Conservation (phyloP, 1,140 invertebrate species). For the Palaemon carinicauda region DNA sequence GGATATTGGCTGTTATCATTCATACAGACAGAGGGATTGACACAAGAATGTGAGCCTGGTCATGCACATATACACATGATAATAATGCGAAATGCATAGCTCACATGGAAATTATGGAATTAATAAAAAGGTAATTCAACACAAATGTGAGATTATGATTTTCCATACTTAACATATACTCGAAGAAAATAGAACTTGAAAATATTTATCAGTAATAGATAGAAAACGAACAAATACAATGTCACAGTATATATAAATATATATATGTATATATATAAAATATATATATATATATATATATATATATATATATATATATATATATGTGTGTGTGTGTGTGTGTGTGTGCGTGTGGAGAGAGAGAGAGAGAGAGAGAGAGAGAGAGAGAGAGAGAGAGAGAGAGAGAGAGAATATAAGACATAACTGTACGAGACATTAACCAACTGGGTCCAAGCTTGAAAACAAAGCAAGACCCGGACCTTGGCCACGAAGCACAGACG, state of each 20-base stretch:
- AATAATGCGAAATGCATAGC: not conserved
- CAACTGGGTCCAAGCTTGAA: not conserved
- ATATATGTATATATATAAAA: not conserved
- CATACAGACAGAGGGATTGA: not conserved
- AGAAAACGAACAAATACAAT: no score
- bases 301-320: not conserved
- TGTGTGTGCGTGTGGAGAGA: no score
- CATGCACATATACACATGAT: not conserved
- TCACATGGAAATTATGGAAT: not conserved
- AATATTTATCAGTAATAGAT: no score
- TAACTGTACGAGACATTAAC: no score
- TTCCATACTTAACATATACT: no score
- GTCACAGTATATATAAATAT: not conserved
- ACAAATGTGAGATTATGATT: no score
- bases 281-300: not conserved
- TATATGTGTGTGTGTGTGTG: not conserved
- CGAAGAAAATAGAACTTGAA: no score
- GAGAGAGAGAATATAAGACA: no score
- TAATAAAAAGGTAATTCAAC: not conserved
- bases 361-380: no score
- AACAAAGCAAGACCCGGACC: not conserved
- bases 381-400: no score
- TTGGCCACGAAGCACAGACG: no score
- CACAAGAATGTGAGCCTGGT: no score
- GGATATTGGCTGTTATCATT: conserved; percentile 45